Evolutionary conservation across 2,888 invertebrate species (phyloP).

Genomic region (Drosophila merina): DNA sequence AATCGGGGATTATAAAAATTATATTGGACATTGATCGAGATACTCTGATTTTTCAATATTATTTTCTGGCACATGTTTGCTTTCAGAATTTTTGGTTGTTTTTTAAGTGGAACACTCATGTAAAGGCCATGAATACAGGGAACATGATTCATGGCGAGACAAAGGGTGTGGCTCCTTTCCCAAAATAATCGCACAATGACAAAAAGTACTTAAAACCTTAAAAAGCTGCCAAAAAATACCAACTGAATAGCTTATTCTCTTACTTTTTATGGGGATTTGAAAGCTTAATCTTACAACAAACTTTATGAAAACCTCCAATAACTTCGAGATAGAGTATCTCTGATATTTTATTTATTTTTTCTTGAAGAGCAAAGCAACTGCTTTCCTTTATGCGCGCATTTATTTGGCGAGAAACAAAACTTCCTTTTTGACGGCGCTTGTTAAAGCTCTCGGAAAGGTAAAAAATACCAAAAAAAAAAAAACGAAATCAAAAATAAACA

Average conservation of each 20-base stretch:
- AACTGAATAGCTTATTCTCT: neutral
- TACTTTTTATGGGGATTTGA: too few species aligned
- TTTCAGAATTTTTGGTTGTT: constrained; percentile 41
- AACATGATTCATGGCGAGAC: constrained; percentile 71
- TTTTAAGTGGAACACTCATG: constrained; percentile 74
- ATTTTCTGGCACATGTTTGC: constrained; percentile 23
- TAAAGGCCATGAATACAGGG: constrained; percentile 30
- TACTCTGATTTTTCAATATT: constrained; percentile 15
- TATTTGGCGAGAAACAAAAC: constrained; percentile 45
- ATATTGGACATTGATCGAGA: constrained; percentile 38
- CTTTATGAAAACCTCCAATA: too few species aligned
- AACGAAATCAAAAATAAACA: constrained; percentile 16
- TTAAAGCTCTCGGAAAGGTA: constrained; percentile 66
- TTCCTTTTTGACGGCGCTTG: constrained; percentile 78
- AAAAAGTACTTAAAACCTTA: constrained; percentile 30
- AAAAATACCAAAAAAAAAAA: constrained; percentile 21
- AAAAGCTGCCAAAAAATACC: neutral
- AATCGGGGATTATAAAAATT: constrained; percentile 59
- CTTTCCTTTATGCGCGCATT: constrained; percentile 59
- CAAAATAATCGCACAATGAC: constrained; percentile 40
- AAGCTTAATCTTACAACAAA: neutral
- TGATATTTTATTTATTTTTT: constrained; percentile 54
- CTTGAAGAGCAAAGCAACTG: constrained; percentile 10
- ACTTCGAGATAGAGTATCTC: neutral
- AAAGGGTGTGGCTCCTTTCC: constrained; percentile 64